Evolutionary conservation across 1,140 invertebrate genomes (phyloP).

Genomic region (Triops cancriformis): DNA sequence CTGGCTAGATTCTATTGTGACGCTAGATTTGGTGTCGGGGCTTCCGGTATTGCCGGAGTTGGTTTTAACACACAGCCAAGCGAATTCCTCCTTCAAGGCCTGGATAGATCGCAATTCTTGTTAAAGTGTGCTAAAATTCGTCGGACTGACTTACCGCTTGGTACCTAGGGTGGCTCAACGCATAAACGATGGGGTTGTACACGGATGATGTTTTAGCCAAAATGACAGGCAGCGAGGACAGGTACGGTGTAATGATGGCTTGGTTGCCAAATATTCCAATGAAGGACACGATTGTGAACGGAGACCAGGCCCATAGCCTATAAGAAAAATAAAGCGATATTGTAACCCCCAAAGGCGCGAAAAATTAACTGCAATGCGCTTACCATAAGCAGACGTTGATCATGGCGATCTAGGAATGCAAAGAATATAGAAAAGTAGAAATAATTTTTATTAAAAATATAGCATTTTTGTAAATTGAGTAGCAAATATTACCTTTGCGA

Average conservation of each 20-base stretch:
- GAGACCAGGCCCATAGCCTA: slow-evolving; percentile 72
- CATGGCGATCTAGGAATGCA: slow-evolving; percentile 43
- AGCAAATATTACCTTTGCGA: slow-evolving; percentile 59
- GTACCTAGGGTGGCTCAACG: slow-evolving; percentile 28
- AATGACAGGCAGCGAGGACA: slow-evolving; percentile 27
- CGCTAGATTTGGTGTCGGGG: neutral
- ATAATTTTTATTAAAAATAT: neutral
- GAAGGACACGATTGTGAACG: slow-evolving; percentile 68
- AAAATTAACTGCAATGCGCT: slow-evolving; percentile 28
- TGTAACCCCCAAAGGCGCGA: neutral
- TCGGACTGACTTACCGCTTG: slow-evolving; percentile 24
- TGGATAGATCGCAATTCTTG: neutral
- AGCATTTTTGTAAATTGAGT: neutral
- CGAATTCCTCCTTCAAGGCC: neutral
- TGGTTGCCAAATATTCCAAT: slow-evolving; percentile 56
- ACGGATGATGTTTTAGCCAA: slow-evolving; percentile 27
- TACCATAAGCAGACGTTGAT: slow-evolving; percentile 65
- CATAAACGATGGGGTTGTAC: slow-evolving; percentile 29
- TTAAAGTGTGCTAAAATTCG: neutral
- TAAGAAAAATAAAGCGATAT: slow-evolving; percentile 38
- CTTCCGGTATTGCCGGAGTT: neutral
- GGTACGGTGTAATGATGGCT: slow-evolving; percentile 36
- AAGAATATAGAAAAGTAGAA: neutral
- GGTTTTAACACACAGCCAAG: neutral
- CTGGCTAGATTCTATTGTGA: neutral